Percentiles rank a stretch among this genome's conserved stretches.
Conservation (phyloP, 2,888 invertebrate genomes). For the Drosophila mettleri region DNA sequence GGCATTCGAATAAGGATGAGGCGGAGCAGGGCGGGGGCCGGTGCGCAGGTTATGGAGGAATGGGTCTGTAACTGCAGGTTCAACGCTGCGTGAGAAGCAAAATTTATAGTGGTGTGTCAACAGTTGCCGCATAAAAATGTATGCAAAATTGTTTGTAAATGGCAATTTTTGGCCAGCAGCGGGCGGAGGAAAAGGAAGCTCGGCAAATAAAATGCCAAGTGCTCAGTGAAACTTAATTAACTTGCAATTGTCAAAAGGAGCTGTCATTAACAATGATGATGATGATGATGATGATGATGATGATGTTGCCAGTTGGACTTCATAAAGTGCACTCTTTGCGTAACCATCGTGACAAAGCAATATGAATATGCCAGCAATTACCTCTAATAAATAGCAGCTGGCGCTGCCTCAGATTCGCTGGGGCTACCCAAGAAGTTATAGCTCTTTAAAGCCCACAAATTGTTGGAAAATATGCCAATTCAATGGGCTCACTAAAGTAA, state of each 20-base stretch:
- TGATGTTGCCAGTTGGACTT: conserved; percentile 7
- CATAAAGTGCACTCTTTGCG: conserved; percentile 4
- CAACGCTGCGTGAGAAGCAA: conserved; percentile 40
- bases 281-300: neutral
- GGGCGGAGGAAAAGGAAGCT: conserved; percentile 3
- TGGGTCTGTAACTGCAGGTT: conserved; percentile 27
- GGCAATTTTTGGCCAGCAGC: conserved; percentile 56
- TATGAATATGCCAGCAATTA: neutral
- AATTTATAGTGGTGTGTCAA: conserved; percentile 77
- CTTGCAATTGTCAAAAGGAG: conserved; percentile 14
- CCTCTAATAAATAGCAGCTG: neutral
- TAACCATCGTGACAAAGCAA: neutral
- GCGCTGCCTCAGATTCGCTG: neutral
- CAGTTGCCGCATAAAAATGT: conserved; percentile 74
- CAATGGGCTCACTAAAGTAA: neutral
- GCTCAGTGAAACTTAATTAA: conserved; percentile 36
- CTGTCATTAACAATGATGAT: conserved; percentile 7
- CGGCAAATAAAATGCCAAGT: conserved; percentile 21
- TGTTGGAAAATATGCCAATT: neutral
- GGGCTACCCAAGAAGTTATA: neutral
- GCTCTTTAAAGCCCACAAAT: neutral
- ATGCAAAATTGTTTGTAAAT: conserved; percentile 79
- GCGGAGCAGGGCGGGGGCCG: neutral
- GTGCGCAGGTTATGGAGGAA: neutral
- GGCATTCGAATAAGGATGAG: conserved; percentile 26